A percentile compares a stretch with the other conserved stretches of the same genome.
Evolutionary conservation across 2,888 invertebrate species (phyloP).

Genomic region (Byasa hedistus): DNA sequence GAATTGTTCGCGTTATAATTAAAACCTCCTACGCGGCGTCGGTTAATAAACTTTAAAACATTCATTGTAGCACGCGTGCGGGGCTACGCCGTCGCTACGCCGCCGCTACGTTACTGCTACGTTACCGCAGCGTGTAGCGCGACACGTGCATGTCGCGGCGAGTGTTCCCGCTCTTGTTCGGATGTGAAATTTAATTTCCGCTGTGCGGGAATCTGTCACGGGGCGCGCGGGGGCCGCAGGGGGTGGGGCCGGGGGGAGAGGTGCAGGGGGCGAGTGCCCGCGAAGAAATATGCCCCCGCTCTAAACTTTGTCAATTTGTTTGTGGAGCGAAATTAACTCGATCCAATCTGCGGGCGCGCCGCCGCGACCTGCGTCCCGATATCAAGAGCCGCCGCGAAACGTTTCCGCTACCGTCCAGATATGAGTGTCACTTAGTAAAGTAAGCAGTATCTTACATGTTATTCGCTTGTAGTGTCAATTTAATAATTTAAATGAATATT

Average conservation of each 20-base stretch:
- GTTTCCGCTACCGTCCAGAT: constrained; percentile 52
- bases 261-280: constrained; percentile 44
- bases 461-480: not conserved
- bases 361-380: constrained; percentile 65
- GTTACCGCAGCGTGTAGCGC: constrained; percentile 43
- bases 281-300: constrained; percentile 79
- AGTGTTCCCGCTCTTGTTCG: constrained; percentile 72
- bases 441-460: constrained; percentile 36
- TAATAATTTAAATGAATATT: not conserved
- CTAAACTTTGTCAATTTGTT: constrained; percentile 81
- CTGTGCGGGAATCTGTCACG: constrained; percentile 72
- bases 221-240: constrained; percentile 46
- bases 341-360: constrained; percentile 74
- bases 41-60: not conserved
- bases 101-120: constrained; percentile 39
- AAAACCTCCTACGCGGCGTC: too few relatives aligned
- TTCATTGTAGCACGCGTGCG: constrained; percentile 1
- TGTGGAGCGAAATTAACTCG: constrained; percentile 80
- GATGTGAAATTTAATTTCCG: constrained; percentile 81
- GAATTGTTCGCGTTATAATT: too few relatives aligned
- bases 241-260: constrained; percentile 46
- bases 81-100: not conserved
- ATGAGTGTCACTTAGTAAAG: constrained; percentile 50
- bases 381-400: constrained; percentile 54
- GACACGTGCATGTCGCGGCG: constrained; percentile 69